These are phyloP conservation scores for Helicolenus hilgendorfi DNA, from an alignment of 2,797 vertebrate species.

Conservation along the genomic window DNA sequence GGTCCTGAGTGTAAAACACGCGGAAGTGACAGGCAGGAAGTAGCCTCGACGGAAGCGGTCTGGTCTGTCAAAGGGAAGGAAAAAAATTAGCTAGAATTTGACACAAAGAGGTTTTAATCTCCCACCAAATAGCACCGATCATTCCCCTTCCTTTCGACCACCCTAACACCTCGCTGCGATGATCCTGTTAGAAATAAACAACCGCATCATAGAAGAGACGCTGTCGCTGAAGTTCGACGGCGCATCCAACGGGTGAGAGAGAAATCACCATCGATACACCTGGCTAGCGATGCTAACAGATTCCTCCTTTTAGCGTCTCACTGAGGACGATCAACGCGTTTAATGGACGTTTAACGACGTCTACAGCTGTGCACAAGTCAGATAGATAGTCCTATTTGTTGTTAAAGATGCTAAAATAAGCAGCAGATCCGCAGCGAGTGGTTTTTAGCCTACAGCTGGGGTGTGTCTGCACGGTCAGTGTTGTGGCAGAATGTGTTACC, in stretches of 20 bases:
- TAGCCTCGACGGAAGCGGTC: constrained; percentile 83
- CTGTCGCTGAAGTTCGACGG: constrained; percentile 96
- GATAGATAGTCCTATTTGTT: fast-evolving
- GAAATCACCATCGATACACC: constrained; percentile 75
- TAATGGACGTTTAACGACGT: too few species aligned
- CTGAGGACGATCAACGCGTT: background rate
- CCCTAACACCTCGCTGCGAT: constrained; percentile 83
- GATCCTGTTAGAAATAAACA: constrained; percentile 99
- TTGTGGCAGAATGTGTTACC: constrained; percentile 8
- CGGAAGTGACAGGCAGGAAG: constrained; percentile 89
- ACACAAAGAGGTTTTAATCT: constrained; percentile 69
- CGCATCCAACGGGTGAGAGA: constrained; percentile 96
- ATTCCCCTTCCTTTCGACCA: constrained; percentile 25
- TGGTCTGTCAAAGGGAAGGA: constrained; percentile 78
- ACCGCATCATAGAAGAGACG: constrained; percentile 98
- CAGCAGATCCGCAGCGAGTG: background rate
- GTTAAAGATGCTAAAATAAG: background rate
- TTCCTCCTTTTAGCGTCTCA: constrained; percentile 5
- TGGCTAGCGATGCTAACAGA: constrained; percentile 80
- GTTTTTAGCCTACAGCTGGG: constrained; percentile 67
- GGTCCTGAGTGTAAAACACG: constrained; percentile 83
- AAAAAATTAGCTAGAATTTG: constrained; percentile 60
- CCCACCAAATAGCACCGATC: constrained; percentile 28
- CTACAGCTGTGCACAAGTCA: fast-evolving
- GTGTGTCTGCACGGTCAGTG: constrained; percentile 76